These are phyloP conservation scores for Octodon degus DNA, from an alignment of 2,113 vertebrate genomes.

Conservation along the genomic window DNA sequence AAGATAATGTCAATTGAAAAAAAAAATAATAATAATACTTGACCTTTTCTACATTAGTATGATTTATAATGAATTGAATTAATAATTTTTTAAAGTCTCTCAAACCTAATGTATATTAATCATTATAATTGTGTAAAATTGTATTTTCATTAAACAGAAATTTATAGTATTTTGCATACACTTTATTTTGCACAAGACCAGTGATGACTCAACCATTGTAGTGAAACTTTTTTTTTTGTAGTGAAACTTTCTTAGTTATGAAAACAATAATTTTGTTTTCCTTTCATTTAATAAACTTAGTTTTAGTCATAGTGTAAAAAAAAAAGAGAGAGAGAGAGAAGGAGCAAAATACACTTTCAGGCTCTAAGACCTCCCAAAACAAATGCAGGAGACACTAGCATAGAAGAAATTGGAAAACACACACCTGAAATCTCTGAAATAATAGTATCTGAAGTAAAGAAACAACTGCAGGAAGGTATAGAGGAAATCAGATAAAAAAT, in stretches of 20 bases:
- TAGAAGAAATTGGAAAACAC: too few relatives aligned
- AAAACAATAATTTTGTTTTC: constrained; percentile 1
- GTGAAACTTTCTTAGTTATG: not conserved
- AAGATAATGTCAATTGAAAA: too few relatives aligned
- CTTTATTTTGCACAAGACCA: not conserved
- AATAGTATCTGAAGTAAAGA: too few relatives aligned
- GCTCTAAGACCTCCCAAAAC: too few relatives aligned
- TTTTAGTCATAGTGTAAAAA: constrained; percentile 39
- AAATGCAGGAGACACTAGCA: too few relatives aligned
- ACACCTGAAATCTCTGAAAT: too few relatives aligned
- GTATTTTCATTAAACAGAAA: not conserved
- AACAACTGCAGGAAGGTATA: too few relatives aligned
- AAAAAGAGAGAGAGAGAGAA: too few relatives aligned
- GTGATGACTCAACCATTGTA: not conserved
- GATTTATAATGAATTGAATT: constrained; percentile 4
- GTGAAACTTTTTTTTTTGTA: too few relatives aligned
- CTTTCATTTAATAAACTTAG: not conserved
- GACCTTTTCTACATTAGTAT: constrained; percentile 38
- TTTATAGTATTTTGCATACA: constrained; percentile 23
- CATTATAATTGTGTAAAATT: constrained; percentile 36
- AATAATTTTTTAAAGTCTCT: constrained; percentile 23
- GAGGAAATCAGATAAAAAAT: too few relatives aligned
- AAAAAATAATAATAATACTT: not conserved
- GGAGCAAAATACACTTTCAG: too few relatives aligned
- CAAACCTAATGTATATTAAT: constrained; percentile 1